A percentile compares a stretch with the other conserved stretches of the same genome.
Conservation (phyloP, 2,113 vertebrate species). For the Gopherus evgoodei region DNA sequence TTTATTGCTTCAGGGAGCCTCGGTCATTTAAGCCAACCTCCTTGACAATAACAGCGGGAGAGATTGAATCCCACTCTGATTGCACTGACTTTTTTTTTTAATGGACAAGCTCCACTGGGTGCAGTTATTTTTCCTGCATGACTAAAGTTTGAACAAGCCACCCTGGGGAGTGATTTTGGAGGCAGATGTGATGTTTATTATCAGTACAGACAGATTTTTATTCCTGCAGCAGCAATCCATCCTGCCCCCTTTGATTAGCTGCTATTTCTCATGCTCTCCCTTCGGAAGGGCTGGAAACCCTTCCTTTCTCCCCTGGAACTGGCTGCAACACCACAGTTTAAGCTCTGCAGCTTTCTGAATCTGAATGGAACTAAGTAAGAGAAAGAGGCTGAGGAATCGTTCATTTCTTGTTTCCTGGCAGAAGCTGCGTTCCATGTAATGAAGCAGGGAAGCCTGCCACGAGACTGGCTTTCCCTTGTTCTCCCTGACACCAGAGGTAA, state of each 20-base stretch:
- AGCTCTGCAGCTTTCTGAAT: not conserved
- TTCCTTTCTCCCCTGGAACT: not conserved
- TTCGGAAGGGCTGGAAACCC: not conserved
- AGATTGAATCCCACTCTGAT: not conserved
- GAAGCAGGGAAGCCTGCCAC: not conserved
- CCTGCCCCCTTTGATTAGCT: not conserved
- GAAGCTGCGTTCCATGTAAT: not conserved
- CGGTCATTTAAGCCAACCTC: not conserved
- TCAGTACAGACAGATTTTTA: slow-evolving; percentile 18
- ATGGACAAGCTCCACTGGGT: slow-evolving; percentile 10
- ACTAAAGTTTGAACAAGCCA: not conserved
- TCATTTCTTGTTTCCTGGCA: not conserved
- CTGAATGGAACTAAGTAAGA: not conserved
- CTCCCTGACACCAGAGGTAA: not conserved
- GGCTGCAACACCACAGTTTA: not conserved
- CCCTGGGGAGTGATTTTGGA: slow-evolving; percentile 40
- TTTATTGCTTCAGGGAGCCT: accelerated
- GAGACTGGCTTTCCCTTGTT: not conserved
- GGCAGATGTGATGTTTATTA: slow-evolving; percentile 36
- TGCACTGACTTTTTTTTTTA: not conserved
- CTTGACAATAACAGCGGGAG: not conserved
- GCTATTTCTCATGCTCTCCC: not conserved
- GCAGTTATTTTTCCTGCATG: slow-evolving; percentile 31
- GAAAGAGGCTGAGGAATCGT: not conserved
- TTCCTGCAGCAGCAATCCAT: slow-evolving; percentile 28